These are phyloP conservation scores for Lates japonicus DNA, from an alignment of 2,797 vertebrate species.

Conservation along the genomic window DNA sequence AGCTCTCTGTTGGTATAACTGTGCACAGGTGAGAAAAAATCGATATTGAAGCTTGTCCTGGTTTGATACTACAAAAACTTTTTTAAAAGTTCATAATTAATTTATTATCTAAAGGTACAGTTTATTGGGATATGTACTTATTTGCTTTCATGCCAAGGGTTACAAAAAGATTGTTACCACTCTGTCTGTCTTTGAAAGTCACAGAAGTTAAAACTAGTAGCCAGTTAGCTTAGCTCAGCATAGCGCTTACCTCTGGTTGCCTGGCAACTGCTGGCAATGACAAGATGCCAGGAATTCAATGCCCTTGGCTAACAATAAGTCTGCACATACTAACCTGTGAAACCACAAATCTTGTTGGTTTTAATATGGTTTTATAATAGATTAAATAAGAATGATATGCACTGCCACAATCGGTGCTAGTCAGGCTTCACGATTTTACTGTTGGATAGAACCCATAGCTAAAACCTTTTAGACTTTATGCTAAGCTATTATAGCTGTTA, in stretches of 20 bases:
- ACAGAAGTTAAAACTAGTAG: neutral
- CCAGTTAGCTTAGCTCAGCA: neutral
- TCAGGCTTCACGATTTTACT: neutral
- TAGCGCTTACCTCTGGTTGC: neutral
- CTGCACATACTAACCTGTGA: neutral
- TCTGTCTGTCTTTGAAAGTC: too few relatives aligned
- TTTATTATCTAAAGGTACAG: neutral
- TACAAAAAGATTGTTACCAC: too few relatives aligned
- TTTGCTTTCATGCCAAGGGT: neutral
- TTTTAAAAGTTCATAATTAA: neutral
- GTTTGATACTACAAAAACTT: neutral
- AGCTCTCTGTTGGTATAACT: conserved; percentile 97
- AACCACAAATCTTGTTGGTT: neutral
- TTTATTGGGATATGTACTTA: neutral
- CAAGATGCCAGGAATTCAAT: neutral
- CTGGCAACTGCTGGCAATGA: neutral
- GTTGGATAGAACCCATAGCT: neutral
- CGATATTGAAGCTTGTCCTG: neutral
- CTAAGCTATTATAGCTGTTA: neutral
- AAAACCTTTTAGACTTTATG: neutral
- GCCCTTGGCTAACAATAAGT: neutral
- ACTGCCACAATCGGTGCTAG: neutral
- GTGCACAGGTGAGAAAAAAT: conserved; percentile 91
- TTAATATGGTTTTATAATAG: neutral
- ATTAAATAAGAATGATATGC: neutral